Base-by-base conservation (phyloP, 2,888 invertebrate genomes). In the Halictus ligatus region DNA sequence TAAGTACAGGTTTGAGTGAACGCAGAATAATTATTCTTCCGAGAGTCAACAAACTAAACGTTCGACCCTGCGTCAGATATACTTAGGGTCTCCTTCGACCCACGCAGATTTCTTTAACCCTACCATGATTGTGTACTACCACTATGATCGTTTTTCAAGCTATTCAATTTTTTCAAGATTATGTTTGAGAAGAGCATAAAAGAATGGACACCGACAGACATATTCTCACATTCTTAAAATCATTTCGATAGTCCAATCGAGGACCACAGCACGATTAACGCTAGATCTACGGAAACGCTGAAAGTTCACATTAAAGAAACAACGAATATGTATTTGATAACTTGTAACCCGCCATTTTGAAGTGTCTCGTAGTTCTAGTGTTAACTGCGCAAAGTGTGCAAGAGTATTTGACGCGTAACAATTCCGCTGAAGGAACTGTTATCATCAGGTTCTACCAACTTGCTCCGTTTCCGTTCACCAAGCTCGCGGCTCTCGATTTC, bases 401-500 rank as follows among this genome's bases (percentile, higher is more conserved):
- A 67, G 29, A 7, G 0, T 35, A 29, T 15, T 8, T 7, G 6
- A 15, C 18, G 67, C 8, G 10, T 13, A 35, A 21, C 4, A 40
- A 35, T 35, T 29, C 0, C 29, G 5, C 35, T 10, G 2, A 40
- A 21, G 69, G 29, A 6, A 8, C 10, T 69, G 8, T 40, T 35
- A 15, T 46, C 15, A 46, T 46, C 8, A 25, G 15, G 58, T 2
- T 25, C 1, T 75, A 87, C 80, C 43, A 64, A 83, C 86, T 86
- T 54, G 43, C 64, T n/a, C 64, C 64, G 10, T 76, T 75, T 15
- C 75, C 74, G 8, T 60, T 54, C 25, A 21, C 46, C 12, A 29
- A 77, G 35, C 15, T 58, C 2, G 43, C 60, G 13, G 29, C 43
- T 69, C 40, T 69, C 4, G 46, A 43, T 15, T 58, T 48, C 25